Conservation (phyloP, 2,113 vertebrate species). For the Oryzias melastigma region DNA sequence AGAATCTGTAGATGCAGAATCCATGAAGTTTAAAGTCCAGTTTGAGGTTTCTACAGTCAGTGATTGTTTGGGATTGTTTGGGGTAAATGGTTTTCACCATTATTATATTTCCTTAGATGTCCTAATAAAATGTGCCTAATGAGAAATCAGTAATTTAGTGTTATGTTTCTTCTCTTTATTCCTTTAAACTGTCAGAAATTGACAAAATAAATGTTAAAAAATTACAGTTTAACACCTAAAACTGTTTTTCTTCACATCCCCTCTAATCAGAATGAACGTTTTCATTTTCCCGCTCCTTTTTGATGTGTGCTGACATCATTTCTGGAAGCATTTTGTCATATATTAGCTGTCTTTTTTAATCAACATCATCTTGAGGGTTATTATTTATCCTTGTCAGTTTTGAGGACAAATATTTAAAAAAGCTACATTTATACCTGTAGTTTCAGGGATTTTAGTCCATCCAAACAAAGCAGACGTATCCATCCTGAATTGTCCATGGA, state of each 20-base stretch:
- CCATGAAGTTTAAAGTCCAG: too few species aligned
- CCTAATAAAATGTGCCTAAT: too few species aligned
- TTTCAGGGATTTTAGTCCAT: constrained; percentile 2
- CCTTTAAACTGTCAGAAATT: too few species aligned
- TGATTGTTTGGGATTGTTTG: too few species aligned
- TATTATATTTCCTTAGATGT: too few species aligned
- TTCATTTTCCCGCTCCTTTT: constrained; percentile 34
- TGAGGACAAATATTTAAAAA: constrained; percentile 11
- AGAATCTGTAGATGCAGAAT: too few species aligned
- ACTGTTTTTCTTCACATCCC: constrained; percentile 50
- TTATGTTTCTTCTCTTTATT: constrained; percentile 29
- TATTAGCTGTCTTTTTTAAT: not conserved
- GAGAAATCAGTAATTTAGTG: constrained; percentile 69
- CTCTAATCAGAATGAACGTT: constrained; percentile 47
- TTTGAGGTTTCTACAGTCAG: too few species aligned
- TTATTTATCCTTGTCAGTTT: constrained; percentile 13
- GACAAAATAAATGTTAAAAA: too few species aligned
- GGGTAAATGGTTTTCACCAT: too few species aligned
- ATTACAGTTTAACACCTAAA: not conserved
- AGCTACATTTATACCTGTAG: constrained; percentile 24
- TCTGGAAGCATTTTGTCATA: not conserved
- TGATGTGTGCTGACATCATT: constrained; percentile 2
- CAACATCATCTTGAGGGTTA: not conserved
- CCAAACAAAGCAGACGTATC: constrained; percentile 41
- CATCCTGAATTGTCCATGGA: constrained; percentile 22